A percentile compares a stretch with the other conserved stretches of the same genome.
Evolutionary conservation across 2,113 vertebrate genomes (phyloP).

Genomic region (Synchiropus splendidus): DNA sequence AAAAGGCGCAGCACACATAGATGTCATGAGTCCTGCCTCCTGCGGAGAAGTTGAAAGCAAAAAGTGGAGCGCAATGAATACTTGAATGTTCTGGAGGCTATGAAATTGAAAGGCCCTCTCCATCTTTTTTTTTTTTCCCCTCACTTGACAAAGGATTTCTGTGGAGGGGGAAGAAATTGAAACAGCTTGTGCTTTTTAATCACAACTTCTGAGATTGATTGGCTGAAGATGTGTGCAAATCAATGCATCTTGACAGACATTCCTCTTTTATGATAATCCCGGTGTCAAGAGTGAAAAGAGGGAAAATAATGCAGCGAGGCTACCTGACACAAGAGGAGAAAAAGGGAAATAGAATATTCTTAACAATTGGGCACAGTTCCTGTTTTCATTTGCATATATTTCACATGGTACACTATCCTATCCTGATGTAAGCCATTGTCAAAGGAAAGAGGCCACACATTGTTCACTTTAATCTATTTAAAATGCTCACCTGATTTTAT

Average conservation of each 20-base stretch:
- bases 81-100: slow-evolving; percentile 74
- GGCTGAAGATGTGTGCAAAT: slow-evolving; percentile 47
- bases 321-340: slow-evolving; percentile 29
- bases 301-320: slow-evolving; percentile 27
- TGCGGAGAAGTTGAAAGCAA: slow-evolving; percentile 77
- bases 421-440: too few relatives aligned
- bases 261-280: slow-evolving; percentile 60
- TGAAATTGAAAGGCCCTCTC: slow-evolving; percentile 76
- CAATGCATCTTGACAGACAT: slow-evolving; percentile 46
- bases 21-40: slow-evolving; percentile 78
- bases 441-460: too few relatives aligned
- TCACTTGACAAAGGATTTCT: slow-evolving; percentile 64
- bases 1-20: slow-evolving; percentile 78
- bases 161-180: slow-evolving; percentile 36
- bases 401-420: too few relatives aligned
- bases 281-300: slow-evolving; percentile 31
- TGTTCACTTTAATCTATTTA: too few relatives aligned
- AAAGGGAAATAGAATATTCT: slow-evolving; percentile 11
- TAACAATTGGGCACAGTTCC: background rate
- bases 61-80: slow-evolving; percentile 75
- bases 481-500: too few relatives aligned
- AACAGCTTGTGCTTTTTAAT: slow-evolving; percentile 53
- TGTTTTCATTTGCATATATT: too few relatives aligned
- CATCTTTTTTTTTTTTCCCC: slow-evolving; percentile 11
- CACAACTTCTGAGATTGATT: slow-evolving; percentile 60